Conservation (phyloP, 1,140 invertebrate genomes). For the Saccostrea echinata region DNA sequence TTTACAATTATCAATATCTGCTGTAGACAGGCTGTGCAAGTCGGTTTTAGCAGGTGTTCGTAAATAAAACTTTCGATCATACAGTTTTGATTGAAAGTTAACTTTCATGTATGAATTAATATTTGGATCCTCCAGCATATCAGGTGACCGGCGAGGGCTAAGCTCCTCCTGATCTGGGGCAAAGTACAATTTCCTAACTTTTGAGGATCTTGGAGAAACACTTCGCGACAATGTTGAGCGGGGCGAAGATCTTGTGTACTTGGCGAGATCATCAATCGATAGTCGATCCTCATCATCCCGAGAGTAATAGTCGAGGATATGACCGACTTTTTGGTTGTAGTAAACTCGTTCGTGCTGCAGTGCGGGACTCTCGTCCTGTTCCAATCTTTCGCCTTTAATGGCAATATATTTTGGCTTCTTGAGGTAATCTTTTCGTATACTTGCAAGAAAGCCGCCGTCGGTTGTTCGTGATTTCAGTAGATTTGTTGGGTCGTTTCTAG, state of each 20-base stretch:
- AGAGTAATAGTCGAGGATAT: constrained; percentile 68
- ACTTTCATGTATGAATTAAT: constrained; percentile 61
- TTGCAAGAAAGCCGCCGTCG: constrained; percentile 64
- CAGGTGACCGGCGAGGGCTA: neutral
- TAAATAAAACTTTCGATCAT: constrained; percentile 67
- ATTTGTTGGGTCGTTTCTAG: constrained; percentile 60
- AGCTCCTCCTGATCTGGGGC: neutral
- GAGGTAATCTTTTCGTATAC: constrained; percentile 67
- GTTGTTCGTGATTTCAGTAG: constrained; percentile 59
- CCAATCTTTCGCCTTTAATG: constrained; percentile 20
- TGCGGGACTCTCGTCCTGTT: constrained; percentile 40
- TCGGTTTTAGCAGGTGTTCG: constrained; percentile 58
- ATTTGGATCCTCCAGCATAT: constrained; percentile 29
- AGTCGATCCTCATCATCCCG: constrained; percentile 57
- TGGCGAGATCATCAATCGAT: constrained; percentile 44
- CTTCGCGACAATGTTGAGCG: constrained; percentile 31
- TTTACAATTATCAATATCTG: constrained; percentile 61
- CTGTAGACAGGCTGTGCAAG: constrained; percentile 16
- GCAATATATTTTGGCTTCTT: constrained; percentile 62
- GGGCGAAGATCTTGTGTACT: constrained; percentile 47
- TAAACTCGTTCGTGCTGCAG: constrained; percentile 61
- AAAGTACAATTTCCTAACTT: constrained; percentile 52
- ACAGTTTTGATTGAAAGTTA: constrained; percentile 62
- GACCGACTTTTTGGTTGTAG: constrained; percentile 67
- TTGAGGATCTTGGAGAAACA: constrained; percentile 19